Conservation (phyloP, 1,140 invertebrate genomes). For the Sipha flava region DNA sequence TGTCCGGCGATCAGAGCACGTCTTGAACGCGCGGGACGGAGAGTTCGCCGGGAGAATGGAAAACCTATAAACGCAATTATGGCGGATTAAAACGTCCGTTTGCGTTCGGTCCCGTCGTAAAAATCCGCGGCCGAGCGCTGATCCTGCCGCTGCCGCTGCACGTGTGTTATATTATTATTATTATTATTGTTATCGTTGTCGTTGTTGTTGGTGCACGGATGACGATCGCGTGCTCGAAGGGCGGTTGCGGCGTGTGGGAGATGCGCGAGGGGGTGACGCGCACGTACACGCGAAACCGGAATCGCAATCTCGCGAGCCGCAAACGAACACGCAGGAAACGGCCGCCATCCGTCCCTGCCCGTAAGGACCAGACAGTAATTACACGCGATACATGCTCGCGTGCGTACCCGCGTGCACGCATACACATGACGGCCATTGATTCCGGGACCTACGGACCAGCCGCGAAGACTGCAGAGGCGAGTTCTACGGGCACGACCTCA, state of each 20-base stretch:
- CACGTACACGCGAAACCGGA: not conserved
- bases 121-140: not conserved
- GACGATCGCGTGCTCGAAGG: no score
- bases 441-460: no score
- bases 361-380: not conserved
- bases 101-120: not conserved
- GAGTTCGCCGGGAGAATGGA: not conserved
- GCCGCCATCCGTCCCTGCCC: not conserved
- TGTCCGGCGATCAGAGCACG: no score
- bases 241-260: no score
- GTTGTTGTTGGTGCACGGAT: no score
- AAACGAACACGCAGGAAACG: not conserved
- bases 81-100: not conserved
- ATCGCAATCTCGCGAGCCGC: not conserved
- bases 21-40: no score
- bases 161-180: no score
- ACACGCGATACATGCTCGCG: not conserved
- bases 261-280: not conserved
- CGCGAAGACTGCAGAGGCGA: no score
- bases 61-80: slow-evolving; percentile 21
- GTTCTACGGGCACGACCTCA: no score
- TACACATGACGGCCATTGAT: no score
- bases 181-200: no score
- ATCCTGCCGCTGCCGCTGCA: not conserved
- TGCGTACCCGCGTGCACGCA: no score